Base-by-base conservation (phyloP, 2,797 vertebrate species). In the Ateles fusciceps region DNA sequence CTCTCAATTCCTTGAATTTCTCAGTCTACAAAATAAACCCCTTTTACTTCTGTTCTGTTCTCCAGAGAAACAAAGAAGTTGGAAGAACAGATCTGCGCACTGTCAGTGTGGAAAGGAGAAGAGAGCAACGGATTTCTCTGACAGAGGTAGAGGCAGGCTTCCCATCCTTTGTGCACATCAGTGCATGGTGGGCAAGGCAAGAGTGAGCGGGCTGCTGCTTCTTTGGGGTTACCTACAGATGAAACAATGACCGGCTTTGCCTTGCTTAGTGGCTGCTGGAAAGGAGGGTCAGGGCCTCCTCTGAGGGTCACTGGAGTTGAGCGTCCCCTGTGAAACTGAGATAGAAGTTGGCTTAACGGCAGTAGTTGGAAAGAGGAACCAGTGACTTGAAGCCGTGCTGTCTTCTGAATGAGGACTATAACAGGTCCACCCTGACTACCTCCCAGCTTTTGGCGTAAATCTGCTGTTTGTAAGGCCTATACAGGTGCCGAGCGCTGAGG, bases 291-390 rank as follows among this genome's bases (percentile, higher is more conserved):
- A 85, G 81, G 61, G 46, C 17, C 71, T 87, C 55, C 33, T 46
- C 5, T 26, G 26, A 52, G 78, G 72, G 74, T 78, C 87, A 72
- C 64, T 81, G 71, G 76, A 75, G 75, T 46, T 57, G 50, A 50
- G 28, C 0, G 22, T 3, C 2, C 39, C 13, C 28, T 7, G 50
- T 76, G 22, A 61, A 76, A 48, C 1, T 39, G 92, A 68, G 0
- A 96, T n/a, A 0, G 3, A 1, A 75, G 57, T 13, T 7, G 22
- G 46, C 92, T 57, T 50, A 80, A 91, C 26, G 86, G 84, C 17
- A 87, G 72, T 36, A 61, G 81, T 85, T 89, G 30, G 50, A 42
- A 95, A 85, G 21, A 94, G n/a, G 26, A 97, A 79, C 21, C 55
- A 4, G 46, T 85, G 89, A 6, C 0, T 75, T 7, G 90, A 17